Base-by-base conservation (phyloP, 2,888 invertebrate species). In the Hypena proboscidalis region DNA sequence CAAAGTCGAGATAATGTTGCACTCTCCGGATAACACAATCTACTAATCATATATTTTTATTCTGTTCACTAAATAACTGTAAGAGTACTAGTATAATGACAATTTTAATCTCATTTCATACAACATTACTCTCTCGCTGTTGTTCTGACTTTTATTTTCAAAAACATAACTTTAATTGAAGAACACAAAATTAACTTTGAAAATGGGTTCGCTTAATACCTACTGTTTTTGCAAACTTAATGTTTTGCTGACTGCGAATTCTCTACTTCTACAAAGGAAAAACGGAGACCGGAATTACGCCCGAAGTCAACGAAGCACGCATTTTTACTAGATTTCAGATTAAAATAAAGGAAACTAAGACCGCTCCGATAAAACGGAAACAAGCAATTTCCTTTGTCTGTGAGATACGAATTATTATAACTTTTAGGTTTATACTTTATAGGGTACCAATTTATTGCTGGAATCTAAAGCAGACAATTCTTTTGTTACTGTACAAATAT, bases 291-390 rank as follows among this genome's bases (percentile, higher is more conserved):
- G 31, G 29, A 21, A 55, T 41, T 40, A 45, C 11, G 21, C 13
- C 15, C 6, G 13, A 26, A 42, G 5, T 47, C 53, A 57, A 17
- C 52, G 39, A 31, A 58, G 54, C 50, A 49, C 31, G 47, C 35
- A 49, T 58, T 66, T 58, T 49, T 46, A 53, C 47, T 55, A 63
- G 52, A 67, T 58, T 59, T 55, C 43, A 62, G 55, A 74, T 70
- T 70, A 67, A 69, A 72, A 67, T 68, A 66, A 65, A 66, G 68
- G 62, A 60, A 73, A 68, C 66, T 62, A 62, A 63, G 56, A 57
- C 50, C 46, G 35, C 35, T 33, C 51, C 61, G 55, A 63, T 65
- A 64, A 63, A 56, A 44, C 60, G 69, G 67, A 73, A 75, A 72
- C 61, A 67, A 64, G 58, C 72, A 71, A 77, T 76, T 72, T 76